Evolutionary conservation across 2,797 vertebrate species (phyloP).

Genomic region (Malurus splendens): DNA sequence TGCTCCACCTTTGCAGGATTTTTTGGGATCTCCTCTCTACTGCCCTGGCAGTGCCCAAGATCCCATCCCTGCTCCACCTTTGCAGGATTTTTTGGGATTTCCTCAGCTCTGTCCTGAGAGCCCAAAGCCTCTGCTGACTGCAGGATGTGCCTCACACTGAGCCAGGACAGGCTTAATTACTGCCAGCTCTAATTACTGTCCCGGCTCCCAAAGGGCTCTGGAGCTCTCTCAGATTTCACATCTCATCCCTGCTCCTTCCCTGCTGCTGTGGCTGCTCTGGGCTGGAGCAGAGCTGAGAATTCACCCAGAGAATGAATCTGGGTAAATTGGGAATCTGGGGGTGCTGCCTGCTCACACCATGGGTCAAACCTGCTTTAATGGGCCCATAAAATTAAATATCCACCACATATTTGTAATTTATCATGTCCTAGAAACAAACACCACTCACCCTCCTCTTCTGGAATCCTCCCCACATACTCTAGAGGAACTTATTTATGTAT

Average conservation of each 20-base stretch:
- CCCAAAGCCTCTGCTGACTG: neutral
- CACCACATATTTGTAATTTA: neutral
- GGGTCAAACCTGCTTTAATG: neutral
- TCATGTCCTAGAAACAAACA: neutral
- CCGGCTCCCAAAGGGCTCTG: neutral
- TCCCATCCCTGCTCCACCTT: neutral
- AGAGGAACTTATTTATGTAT: neutral
- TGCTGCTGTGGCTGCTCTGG: neutral
- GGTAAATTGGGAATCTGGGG: neutral
- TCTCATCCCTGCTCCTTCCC: neutral
- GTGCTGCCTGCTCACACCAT: neutral
- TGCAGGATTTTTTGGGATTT: fast-evolving
- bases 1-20: neutral
- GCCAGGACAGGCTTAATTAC: neutral
- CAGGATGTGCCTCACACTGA: neutral
- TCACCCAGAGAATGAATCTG: neutral
- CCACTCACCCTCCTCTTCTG: neutral
- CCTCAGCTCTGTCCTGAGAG: neutral
- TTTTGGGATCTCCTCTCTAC: fast-evolving
- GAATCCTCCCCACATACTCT: fast-evolving
- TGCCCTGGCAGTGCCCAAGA: neutral
- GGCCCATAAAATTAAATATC: neutral
- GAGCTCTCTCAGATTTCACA: neutral
- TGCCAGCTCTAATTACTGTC: conserved; percentile 42
- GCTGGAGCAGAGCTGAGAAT: neutral